Percentiles rank a stretch among this genome's conserved stretches.
Conservation (phyloP, 2,113 vertebrate species). For the Phycodurus eques region DNA sequence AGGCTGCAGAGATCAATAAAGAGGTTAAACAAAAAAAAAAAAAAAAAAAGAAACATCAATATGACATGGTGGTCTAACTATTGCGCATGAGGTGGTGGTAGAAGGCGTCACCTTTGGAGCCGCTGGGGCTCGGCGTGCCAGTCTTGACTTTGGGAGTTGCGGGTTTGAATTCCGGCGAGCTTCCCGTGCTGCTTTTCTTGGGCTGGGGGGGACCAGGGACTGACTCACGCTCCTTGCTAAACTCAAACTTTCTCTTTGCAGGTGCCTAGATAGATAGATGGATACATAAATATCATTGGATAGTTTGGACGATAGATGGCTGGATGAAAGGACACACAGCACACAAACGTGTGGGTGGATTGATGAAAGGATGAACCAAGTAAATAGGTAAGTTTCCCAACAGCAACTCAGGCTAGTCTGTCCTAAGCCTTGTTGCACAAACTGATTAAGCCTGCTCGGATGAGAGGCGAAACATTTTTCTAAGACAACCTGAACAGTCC, state of each 20-base stretch:
- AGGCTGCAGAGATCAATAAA: slow-evolving; percentile 10
- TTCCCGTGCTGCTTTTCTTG: slow-evolving; percentile 62
- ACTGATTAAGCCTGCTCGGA: no score
- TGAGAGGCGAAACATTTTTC: no score
- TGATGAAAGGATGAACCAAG: no score
- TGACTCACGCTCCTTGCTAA: slow-evolving; percentile 76
- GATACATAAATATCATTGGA: neutral
- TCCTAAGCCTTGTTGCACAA: no score
- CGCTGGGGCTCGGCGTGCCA: slow-evolving; percentile 48
- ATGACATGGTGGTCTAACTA: neutral
- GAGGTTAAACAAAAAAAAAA: neutral
- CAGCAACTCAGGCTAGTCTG: no score
- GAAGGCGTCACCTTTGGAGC: slow-evolving; percentile 66
- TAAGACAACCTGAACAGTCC: no score
- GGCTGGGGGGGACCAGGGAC: slow-evolving; percentile 42
- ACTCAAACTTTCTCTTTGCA: slow-evolving; percentile 84
- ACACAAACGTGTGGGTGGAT: no score
- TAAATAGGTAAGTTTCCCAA: no score
- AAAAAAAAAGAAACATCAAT: no score
- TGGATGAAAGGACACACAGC: neutral
- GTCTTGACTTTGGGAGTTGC: slow-evolving; percentile 59
- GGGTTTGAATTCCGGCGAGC: slow-evolving; percentile 60
- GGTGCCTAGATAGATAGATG: slow-evolving; percentile 56
- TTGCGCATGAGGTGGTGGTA: neutral
- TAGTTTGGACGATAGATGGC: neutral